Evolutionary conservation across 2,888 invertebrate species (phyloP).

Genomic region (Drosophila fulvimacula): DNA sequence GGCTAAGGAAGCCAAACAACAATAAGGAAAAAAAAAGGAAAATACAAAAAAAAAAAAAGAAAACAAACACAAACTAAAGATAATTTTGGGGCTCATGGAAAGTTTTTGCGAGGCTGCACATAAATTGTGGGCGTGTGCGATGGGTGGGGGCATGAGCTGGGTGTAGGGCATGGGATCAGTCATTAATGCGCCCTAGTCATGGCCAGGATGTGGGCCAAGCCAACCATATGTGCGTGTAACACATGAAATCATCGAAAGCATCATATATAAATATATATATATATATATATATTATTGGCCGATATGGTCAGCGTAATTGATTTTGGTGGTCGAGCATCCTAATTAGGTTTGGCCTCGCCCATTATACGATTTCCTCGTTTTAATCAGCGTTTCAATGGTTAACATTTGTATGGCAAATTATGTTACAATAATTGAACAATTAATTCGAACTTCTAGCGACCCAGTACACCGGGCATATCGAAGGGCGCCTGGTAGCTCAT

Average conservation of each 20-base stretch:
- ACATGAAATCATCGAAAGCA: slow-evolving; percentile 45
- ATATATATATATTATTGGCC: slow-evolving; percentile 15
- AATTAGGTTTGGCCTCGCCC: slow-evolving; percentile 50
- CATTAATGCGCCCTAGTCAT: slow-evolving; percentile 51
- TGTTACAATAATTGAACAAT: slow-evolving; percentile 64
- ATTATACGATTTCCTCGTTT: slow-evolving; percentile 66
- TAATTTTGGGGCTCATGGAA: slow-evolving; percentile 56
- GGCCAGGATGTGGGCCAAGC: slow-evolving; percentile 27
- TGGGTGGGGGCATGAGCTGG: not conserved
- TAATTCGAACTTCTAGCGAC: slow-evolving; percentile 17
- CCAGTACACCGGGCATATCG: slow-evolving; percentile 12
- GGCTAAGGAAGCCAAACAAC: slow-evolving; percentile 59
- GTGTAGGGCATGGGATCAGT: slow-evolving; percentile 43
- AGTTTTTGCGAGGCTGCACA: slow-evolving; percentile 27
- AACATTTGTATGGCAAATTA: slow-evolving; percentile 41
- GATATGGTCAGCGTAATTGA: slow-evolving; percentile 60
- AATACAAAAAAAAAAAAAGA: slow-evolving; percentile 31
- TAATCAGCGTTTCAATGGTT: slow-evolving; percentile 19
- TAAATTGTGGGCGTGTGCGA: slow-evolving; percentile 37
- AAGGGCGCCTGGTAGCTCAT: slow-evolving; percentile 40
- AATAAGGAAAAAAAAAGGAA: slow-evolving; percentile 12
- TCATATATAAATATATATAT: slow-evolving; percentile 2
- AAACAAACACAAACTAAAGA: slow-evolving; percentile 35
- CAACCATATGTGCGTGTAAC: slow-evolving; percentile 44
- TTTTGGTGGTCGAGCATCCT: slow-evolving; percentile 50